A percentile compares a stretch with the other conserved stretches of the same genome.
These are phyloP conservation scores for Coleophora flavipennella DNA, from an alignment of 2,888 invertebrate species.

Conservation along the genomic window DNA sequence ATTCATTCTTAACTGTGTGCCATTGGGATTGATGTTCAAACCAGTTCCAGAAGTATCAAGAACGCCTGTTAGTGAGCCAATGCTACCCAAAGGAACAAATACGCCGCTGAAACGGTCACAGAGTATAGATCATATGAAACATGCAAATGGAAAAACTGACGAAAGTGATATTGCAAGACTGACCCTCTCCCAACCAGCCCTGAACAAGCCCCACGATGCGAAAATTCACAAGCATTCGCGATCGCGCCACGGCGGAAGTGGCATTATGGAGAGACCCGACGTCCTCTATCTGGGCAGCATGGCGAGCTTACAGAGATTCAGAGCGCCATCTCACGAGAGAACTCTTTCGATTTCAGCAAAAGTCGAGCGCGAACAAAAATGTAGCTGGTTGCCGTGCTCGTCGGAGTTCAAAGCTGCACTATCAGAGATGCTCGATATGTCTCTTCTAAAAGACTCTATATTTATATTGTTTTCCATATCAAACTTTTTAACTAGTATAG, in stretches of 20 bases:
- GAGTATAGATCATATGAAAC: constrained; percentile 69
- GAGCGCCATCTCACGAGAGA: constrained; percentile 65
- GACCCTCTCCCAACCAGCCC: constrained; percentile 80
- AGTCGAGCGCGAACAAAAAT: constrained; percentile 50
- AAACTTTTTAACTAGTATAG: constrained; percentile 95
- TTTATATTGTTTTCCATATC: constrained; percentile 93
- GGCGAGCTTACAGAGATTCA: constrained; percentile 67
- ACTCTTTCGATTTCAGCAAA: constrained; percentile 8
- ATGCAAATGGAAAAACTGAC: constrained; percentile 50
- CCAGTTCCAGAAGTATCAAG: constrained; percentile 74
- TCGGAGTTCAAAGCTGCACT: constrained; percentile 80
- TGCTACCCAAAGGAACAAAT: constrained; percentile 49
- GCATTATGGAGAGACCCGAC: constrained; percentile 89
- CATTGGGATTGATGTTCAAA: constrained; percentile 92
- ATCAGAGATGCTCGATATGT: constrained; percentile 88
- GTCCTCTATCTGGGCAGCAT: constrained; percentile 90
- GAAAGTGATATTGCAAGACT: constrained; percentile 66
- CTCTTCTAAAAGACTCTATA: constrained; percentile 85
- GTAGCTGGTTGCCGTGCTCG: constrained; percentile 77
- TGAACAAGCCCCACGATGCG: constrained; percentile 64
- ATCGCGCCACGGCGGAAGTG: constrained; percentile 75
- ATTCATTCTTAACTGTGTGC: constrained; percentile 87
- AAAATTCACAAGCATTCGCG: constrained; percentile 39
- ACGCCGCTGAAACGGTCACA: constrained; percentile 69
- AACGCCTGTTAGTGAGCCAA: constrained; percentile 49